phyloP scores from a whole-genome alignment of 2,113 vertebrate species.

The Corythornis vintsioides region DNA sequence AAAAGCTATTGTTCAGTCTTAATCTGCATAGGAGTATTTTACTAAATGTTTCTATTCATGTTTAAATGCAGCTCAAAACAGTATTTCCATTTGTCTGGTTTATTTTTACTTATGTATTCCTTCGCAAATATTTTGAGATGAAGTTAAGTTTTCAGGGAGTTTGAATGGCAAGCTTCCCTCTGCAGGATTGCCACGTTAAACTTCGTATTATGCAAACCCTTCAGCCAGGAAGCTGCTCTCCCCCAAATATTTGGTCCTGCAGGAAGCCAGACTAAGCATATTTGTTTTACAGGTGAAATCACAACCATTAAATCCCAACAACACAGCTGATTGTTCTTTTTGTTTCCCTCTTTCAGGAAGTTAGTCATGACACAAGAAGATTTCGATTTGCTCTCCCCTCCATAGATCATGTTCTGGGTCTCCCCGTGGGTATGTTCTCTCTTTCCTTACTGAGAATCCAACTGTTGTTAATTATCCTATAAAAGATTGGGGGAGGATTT shows the following conservation, averaged over 20 bases:
- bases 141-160: not conserved
- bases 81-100: not conserved
- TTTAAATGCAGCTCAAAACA: not conserved
- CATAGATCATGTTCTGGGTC: slow-evolving; percentile 85
- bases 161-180: not conserved
- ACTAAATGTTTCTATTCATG: not conserved
- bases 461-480: fast-evolving
- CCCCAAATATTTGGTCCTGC: not conserved
- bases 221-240: not conserved
- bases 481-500: not conserved
- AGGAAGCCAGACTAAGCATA: not conserved
- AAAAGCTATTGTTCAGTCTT: not conserved
- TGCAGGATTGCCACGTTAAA: not conserved
- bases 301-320: not conserved
- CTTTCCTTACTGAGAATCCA: not conserved
- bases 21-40: not conserved
- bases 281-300: not conserved
- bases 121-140: not conserved
- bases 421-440: slow-evolving; percentile 86
- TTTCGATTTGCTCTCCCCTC: slow-evolving; percentile 93
- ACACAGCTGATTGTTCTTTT: not conserved
- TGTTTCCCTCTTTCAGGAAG: slow-evolving; percentile 73
- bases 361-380: slow-evolving; percentile 91
- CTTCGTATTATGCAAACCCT: not conserved
- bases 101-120: not conserved